Evolutionary conservation across 53 echinoderm and acorn worm genomes (phyloP).

Genomic region (Luidia sarsii): DNA sequence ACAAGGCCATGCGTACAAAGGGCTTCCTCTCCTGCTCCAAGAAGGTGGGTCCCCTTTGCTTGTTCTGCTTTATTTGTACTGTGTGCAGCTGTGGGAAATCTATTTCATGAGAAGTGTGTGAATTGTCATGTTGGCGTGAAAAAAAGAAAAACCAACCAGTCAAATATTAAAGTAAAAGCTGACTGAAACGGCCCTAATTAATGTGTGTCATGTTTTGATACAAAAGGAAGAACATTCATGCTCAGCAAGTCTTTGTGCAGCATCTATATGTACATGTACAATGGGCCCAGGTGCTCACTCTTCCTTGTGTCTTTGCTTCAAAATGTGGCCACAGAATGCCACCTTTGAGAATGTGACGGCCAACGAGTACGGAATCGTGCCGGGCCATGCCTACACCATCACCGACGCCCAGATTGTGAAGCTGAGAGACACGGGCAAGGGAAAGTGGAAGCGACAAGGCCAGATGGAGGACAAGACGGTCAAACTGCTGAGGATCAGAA

Average conservation of each 20-base stretch:
- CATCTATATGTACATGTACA: no score
- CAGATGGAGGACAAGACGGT: slow-evolving; percentile 1
- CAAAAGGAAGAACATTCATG: no score
- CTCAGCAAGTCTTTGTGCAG: no score
- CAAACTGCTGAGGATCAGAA: slow-evolving; percentile 67
- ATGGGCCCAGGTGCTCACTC: no score
- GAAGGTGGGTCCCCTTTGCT: slow-evolving; percentile 65
- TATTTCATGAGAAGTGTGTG: no score
- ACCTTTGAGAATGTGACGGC: slow-evolving; percentile 64
- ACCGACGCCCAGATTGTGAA: slow-evolving; percentile 57
- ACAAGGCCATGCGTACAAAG: slow-evolving; percentile 35
- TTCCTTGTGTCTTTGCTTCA: no score
- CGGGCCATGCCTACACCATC: slow-evolving; percentile 77
- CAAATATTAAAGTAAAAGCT: neutral
- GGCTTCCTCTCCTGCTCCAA: slow-evolving; percentile 78
- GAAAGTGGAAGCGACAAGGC: neutral
- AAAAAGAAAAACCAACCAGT: neutral
- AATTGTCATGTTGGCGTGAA: neutral
- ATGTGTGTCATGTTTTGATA: no score
- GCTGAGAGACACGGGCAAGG: slow-evolving; percentile 5
- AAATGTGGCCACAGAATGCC: slow-evolving; percentile 58
- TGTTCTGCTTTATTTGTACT: neutral
- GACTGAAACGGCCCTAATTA: no score
- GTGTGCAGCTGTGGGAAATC: neutral
- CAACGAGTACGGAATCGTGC: slow-evolving; percentile 70